phyloP scores from a whole-genome alignment of 2,888 invertebrate genomes.

The Parnassius apollo region DNA sequence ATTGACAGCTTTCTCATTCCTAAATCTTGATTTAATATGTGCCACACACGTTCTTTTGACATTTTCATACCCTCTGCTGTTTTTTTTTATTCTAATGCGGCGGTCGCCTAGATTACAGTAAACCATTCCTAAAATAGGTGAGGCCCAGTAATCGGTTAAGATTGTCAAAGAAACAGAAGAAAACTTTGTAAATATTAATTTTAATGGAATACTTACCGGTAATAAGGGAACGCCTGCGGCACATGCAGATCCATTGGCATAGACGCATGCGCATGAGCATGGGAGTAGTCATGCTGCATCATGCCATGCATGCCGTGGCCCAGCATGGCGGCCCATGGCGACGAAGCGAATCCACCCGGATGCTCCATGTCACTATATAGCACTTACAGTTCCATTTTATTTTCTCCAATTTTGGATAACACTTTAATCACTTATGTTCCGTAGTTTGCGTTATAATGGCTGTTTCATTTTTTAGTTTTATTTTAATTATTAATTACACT shows the following conservation, averaged over 20 bases:
- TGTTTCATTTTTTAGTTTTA: conserved; percentile 40
- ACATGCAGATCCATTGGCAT: conserved; percentile 96
- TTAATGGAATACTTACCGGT: conserved; percentile 84
- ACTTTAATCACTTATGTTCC: conserved; percentile 22
- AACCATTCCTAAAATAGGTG: no score
- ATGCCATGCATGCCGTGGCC: conserved; percentile 84
- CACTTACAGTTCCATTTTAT: conserved; percentile 32
- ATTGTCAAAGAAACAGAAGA: neutral
- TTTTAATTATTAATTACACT: neutral
- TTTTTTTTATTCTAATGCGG: no score
- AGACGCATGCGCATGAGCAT: conserved; percentile 81
- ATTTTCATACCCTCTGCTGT: no score
- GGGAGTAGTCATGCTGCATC: conserved; percentile 83
- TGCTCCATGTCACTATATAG: conserved; percentile 83
- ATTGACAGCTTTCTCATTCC: no score
- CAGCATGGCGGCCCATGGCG: conserved; percentile 90
- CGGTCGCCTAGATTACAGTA: no score
- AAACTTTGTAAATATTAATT: conserved; percentile 3
- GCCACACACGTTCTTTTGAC: no score
- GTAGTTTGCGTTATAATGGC: conserved; percentile 31
- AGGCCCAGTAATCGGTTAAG: no score
- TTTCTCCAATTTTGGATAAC: conserved; percentile 15
- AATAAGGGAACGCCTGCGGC: conserved; percentile 94
- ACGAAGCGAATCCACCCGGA: conserved; percentile 87
- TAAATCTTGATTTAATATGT: no score